Evolutionary conservation across 1,140 invertebrate genomes (phyloP), one percentile per base, ranked within the genome.

Genomic region (Lysiphlebus fabarum): DNA sequence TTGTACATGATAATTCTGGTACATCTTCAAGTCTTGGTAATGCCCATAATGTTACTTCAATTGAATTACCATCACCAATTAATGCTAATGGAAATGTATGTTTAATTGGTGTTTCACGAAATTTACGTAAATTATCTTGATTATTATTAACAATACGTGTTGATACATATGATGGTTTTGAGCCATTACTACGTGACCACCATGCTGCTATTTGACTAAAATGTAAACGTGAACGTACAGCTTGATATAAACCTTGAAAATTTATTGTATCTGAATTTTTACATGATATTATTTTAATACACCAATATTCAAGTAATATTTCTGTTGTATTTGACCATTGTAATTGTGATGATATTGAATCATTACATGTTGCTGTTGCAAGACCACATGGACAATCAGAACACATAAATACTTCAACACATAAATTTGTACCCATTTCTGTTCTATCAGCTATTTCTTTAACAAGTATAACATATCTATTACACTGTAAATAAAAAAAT

Each of bases 201-300:
- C 94, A 98, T 34, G 94, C 92, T 17, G 92, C 91, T 47, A 97
- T 85, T 81, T 97, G 94, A 1, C 94, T 96, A 81, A 98, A 98
- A 81, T 96, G 92, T n/a, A 97, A 83, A 73, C 95, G 93, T 6
- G 94, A 97, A 53, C 93, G 85, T 9, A 97, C 88, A n/a, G 94
- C 95, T 74, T 93, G 93, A 62, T 95, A 85, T 58, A 97, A 80
- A 75, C 89, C 89, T 65, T 88, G 85, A 36, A 86, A 76, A 65
- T 81, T 78, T 74, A 82, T 81, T 58, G 73, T 75, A 64, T 80
- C 80, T 50, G 70, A 71, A 76, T 70, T 88, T 86, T 85, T 85
- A 77, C 83, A 85, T 41, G 82, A 72, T n/a, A 81, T 71, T 44
- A 86, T 73, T 62, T 82, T 80, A 61, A 91, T 82, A 53, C 82